These are phyloP conservation scores for Thera obeliscata DNA, from an alignment of 2,888 invertebrate species.

Conservation along the genomic window DNA sequence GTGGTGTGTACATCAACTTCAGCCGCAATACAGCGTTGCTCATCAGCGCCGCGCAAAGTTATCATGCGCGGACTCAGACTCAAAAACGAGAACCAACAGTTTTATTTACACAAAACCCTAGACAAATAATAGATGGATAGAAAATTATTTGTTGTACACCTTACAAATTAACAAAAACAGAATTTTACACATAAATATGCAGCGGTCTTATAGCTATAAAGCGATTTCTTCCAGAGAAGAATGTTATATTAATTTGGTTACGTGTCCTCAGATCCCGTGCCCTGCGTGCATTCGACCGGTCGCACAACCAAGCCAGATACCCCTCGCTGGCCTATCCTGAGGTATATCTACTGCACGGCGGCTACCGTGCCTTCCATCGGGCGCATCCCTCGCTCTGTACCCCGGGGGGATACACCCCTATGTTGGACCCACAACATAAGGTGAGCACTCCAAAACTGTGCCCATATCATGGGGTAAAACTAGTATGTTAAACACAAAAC, in stretches of 20 bases:
- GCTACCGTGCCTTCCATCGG: constrained; percentile 87
- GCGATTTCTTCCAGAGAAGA: background rate
- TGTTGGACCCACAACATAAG: constrained; percentile 92
- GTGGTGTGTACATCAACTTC: too few species aligned
- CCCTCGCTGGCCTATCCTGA: constrained; percentile 96
- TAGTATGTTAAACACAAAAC: too few species aligned
- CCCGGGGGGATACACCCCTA: constrained; percentile 90
- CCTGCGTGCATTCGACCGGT: constrained; percentile 67
- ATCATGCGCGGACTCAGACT: too few species aligned
- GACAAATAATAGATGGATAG: too few species aligned
- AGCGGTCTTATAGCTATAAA: too few species aligned
- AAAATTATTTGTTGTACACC: too few species aligned
- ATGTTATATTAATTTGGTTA: background rate
- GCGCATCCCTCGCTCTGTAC: constrained; percentile 87
- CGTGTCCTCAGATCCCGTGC: constrained; percentile 80
- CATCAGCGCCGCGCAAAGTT: too few species aligned
- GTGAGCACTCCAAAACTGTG: background rate
- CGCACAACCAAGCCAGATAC: constrained; percentile 90
- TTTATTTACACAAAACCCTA: too few species aligned
- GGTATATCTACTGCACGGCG: constrained; percentile 94
- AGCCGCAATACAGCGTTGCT: too few species aligned
- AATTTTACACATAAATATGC: too few species aligned
- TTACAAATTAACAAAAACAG: too few species aligned
- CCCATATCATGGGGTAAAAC: background rate
- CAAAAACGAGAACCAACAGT: too few species aligned